These are phyloP conservation scores for Acanthurus lineatus DNA, from an alignment of 2,797 vertebrate species.

Conservation along the genomic window DNA sequence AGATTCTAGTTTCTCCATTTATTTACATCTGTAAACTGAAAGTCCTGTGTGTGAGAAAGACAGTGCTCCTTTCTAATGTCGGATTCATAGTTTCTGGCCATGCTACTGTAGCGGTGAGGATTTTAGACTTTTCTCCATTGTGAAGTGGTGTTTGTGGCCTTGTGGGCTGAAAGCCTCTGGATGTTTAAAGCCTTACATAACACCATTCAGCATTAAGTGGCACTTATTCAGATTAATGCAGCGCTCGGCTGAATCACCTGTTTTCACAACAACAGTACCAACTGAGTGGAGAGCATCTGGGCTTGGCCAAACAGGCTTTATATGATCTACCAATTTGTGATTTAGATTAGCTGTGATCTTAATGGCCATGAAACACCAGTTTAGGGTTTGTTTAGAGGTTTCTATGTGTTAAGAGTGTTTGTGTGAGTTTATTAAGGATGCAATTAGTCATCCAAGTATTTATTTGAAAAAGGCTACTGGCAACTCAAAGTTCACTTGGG, in stretches of 20 bases:
- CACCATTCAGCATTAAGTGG: slow-evolving; percentile 81
- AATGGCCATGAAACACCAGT: slow-evolving; percentile 34
- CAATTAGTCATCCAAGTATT: slow-evolving; percentile 16
- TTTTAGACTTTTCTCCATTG: slow-evolving; percentile 32
- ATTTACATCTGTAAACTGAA: background rate
- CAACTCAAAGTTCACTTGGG: background rate
- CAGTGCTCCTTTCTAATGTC: background rate
- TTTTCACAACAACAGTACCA: slow-evolving; percentile 70
- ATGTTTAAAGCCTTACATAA: slow-evolving; percentile 77
- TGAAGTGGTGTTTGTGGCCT: slow-evolving; percentile 58
- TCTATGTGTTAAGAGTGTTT: slow-evolving; percentile 14
- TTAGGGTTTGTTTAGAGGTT: slow-evolving; percentile 21
- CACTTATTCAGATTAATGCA: slow-evolving; percentile 83
- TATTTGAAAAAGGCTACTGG: slow-evolving; percentile 16
- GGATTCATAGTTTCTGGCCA: slow-evolving; percentile 5
- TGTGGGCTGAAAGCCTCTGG: slow-evolving; percentile 64
- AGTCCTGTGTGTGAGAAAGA: background rate
- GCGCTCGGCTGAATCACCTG: slow-evolving; percentile 73
- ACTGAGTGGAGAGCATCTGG: slow-evolving; percentile 53
- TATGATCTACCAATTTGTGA: slow-evolving; percentile 52
- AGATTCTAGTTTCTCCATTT: background rate
- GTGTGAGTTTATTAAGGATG: slow-evolving; percentile 26
- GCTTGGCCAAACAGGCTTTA: slow-evolving; percentile 55
- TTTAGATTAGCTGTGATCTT: slow-evolving; percentile 53
- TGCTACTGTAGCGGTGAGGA: slow-evolving; percentile 23